Percentiles rank a stretch among this genome's conserved stretches.
phyloP scores from a whole-genome alignment of 2,113 vertebrate species.

The Hippopotamus amphibius region DNA sequence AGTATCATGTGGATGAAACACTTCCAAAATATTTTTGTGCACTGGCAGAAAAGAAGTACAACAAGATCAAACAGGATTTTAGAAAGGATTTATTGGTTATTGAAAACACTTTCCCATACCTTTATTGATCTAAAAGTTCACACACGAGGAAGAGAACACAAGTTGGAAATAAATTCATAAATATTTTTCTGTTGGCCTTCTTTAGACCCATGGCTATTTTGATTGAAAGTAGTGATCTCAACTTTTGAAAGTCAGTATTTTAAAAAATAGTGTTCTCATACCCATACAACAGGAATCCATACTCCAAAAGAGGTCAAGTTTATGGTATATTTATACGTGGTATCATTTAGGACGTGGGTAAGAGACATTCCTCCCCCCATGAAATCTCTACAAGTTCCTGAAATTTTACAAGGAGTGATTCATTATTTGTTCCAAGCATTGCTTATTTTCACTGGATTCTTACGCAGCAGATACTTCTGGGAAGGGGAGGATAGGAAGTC shows the following conservation, averaged over 20 bases:
- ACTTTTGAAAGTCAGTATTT: conserved; percentile 59
- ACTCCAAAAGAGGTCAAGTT: neutral
- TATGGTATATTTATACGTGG: neutral
- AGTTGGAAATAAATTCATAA: neutral
- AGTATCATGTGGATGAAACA: neutral
- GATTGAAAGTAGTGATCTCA: conserved; percentile 27
- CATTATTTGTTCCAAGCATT: conserved; percentile 13
- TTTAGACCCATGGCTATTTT: conserved; percentile 8
- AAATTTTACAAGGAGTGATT: conserved; percentile 59
- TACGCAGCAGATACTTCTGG: conserved; percentile 33
- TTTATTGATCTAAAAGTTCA: conserved; percentile 23
- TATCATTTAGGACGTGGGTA: neutral
- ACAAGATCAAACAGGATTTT: neutral
- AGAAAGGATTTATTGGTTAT: neutral
- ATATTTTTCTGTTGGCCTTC: neutral
- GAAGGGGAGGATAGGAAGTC: conserved; percentile 27
- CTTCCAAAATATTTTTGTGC: neutral
- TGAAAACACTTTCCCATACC: neutral
- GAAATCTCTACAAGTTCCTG: conserved; percentile 6
- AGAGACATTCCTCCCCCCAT: neutral
- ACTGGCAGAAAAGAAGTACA: neutral
- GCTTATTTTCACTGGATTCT: conserved; percentile 59
- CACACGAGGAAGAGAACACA: neutral
- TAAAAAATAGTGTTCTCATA: neutral
- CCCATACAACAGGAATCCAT: neutral